Base-by-base conservation (phyloP, 2,797 vertebrate genomes). In the Sebastes cheni region DNA sequence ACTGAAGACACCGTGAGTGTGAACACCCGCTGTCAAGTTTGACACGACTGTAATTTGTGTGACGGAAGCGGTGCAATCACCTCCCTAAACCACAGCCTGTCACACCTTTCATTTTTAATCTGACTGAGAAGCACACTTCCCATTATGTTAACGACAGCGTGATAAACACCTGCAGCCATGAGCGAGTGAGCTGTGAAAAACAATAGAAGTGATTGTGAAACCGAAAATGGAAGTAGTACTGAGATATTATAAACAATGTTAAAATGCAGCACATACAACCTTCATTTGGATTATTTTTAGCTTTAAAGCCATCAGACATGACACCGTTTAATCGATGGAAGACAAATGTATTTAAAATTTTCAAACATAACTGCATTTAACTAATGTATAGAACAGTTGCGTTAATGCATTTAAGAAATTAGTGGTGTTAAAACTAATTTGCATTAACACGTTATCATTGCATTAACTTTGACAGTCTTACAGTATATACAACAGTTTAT, bases 1-100 rank as follows among this genome's bases (percentile, higher is more conserved):
- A 71, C 67, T 36, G 42, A 77, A 72, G 62, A 71, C 67, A 36
- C 36, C 11, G 79, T 83, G 29, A 65, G 52, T 42, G 84, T 75
- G 50, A 87, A 81, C 80, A 83, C 74, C 58, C 56, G 54, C 76
- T 67, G 64, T 82, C 59, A 75, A 75, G 79, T 80, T 39, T 76
- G 75, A 75, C 72, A 75, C 29, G 5, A 64, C 58, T 79, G 32
- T 68, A 68, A 77, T 80, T 77, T 72, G 67, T 62, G 62, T 75
- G 59, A 82, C 18, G 2, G 75, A 80, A 85, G 52, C 36, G 77
- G 25, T 69, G 20, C 79, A 69, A 82, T 84, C 72, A 77, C 32
- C 20, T 75, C 25, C 27, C 60, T 27, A 50, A 81, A 90, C 77
- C 85, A 64, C 88, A 86, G 67, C 56, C 30, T n/a, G 66, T 77